Conservation (phyloP, 2,888 invertebrate species). For the Masnerella sp. region DNA sequence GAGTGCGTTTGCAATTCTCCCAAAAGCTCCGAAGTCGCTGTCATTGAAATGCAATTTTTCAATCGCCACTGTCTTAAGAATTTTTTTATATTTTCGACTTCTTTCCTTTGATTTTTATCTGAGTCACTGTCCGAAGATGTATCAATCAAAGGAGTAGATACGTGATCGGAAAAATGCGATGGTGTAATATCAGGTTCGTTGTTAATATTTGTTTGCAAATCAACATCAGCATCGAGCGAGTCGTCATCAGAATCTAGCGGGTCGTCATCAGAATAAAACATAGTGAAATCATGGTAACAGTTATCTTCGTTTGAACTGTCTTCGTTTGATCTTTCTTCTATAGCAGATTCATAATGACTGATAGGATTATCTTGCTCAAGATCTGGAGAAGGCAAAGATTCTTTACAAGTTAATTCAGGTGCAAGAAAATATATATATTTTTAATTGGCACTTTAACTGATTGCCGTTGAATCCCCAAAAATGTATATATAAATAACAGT, state of each 20-base stretch:
- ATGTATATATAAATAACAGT: too few species aligned
- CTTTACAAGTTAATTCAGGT: background rate
- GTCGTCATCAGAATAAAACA: conserved; percentile 3
- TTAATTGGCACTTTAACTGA: too few species aligned
- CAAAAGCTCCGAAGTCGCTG: conserved; percentile 1
- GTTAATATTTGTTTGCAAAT: background rate
- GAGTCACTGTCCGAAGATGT: conserved; percentile 1
- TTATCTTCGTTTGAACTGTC: conserved; percentile 19
- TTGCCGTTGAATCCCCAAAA: too few species aligned
- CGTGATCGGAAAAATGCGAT: background rate
- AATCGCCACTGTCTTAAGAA: conserved; percentile 10
- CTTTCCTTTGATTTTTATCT: background rate
- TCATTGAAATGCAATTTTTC: background rate
- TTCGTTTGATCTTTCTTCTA: background rate
- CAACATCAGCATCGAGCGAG: background rate
- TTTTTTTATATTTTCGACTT: background rate
- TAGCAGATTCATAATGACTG: background rate
- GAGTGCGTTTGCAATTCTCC: conserved; percentile 1
- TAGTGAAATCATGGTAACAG: conserved; percentile 4
- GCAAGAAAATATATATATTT: background rate
- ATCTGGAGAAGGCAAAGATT: background rate
- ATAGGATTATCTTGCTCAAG: background rate
- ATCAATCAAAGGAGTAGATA: background rate
- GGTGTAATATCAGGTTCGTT: background rate
- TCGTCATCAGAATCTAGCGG: conserved; percentile 11